Percentiles rank a stretch among this genome's conserved stretches.
Evolutionary conservation across 2,797 vertebrate genomes (phyloP).

Genomic region (Linurgus olivaceus): DNA sequence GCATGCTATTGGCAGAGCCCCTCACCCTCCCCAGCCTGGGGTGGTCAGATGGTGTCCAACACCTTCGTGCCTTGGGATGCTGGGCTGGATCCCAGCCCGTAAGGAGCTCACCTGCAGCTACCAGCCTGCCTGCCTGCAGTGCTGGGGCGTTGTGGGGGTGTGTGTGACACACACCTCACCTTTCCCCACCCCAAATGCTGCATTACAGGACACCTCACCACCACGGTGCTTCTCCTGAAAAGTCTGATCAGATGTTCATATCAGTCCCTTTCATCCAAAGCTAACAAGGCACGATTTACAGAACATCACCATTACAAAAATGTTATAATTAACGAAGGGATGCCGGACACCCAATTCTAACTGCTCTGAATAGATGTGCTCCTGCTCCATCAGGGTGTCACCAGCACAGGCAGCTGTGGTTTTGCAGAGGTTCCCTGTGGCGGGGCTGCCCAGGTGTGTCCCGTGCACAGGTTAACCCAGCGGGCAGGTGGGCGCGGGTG

Average conservation of each 20-base stretch:
- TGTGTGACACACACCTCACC: background rate
- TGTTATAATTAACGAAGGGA: background rate
- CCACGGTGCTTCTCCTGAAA: background rate
- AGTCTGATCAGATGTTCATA: slow-evolving; percentile 2
- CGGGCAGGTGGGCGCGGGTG: background rate
- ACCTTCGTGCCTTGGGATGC: accelerated
- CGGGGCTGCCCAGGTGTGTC: background rate
- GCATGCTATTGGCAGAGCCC: accelerated
- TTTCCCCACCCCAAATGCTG: background rate
- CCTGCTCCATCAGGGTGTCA: background rate
- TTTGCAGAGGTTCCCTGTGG: background rate
- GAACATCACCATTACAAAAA: background rate
- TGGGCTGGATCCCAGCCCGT: background rate
- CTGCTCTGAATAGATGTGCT: background rate
- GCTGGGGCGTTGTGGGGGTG: background rate
- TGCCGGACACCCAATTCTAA: background rate
- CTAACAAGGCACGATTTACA: slow-evolving; percentile 9
- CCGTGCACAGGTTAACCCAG: background rate
- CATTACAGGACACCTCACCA: background rate
- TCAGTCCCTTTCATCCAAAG: slow-evolving; percentile 2
- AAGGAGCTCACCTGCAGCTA: background rate
- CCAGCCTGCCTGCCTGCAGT: background rate
- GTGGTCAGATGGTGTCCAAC: background rate
- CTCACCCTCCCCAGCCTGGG: background rate
- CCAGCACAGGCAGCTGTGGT: background rate